A percentile compares a stretch with the other conserved stretches of the same genome.
Conservation (phyloP, 2,113 vertebrate genomes). For the Gadus chalcogrammus region DNA sequence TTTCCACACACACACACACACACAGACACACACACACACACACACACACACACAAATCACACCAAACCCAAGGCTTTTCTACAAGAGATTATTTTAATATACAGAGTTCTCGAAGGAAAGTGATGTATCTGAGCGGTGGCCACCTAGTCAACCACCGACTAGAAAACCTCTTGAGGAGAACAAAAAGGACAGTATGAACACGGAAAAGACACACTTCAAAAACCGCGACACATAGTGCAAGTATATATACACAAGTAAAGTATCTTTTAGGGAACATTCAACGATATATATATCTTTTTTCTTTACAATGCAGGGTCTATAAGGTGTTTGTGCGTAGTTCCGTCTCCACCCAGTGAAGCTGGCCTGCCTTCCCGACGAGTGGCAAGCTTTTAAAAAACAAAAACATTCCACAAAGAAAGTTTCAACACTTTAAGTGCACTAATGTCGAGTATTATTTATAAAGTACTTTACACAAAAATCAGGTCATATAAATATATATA, state of each 20-base stretch:
- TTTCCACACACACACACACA: not conserved
- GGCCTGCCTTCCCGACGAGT: slow-evolving; percentile 10
- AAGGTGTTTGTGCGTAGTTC: slow-evolving; percentile 8
- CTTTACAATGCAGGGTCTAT: slow-evolving; percentile 18
- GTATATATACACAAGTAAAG: slow-evolving; percentile 52
- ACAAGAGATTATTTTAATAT: slow-evolving; percentile 62
- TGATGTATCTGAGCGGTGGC: slow-evolving; percentile 25
- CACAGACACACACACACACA: not conserved
- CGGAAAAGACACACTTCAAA: slow-evolving; percentile 32
- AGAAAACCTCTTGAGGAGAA: slow-evolving; percentile 5
- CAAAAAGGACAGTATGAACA: slow-evolving; percentile 48
- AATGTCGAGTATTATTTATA: slow-evolving; percentile 19
- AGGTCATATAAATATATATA: slow-evolving; percentile 2
- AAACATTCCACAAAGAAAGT: slow-evolving; percentile 2
- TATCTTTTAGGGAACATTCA: slow-evolving; percentile 54
- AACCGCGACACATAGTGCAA: slow-evolving; percentile 58
- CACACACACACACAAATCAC: not conserved
- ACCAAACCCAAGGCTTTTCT: slow-evolving; percentile 19
- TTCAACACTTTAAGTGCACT: slow-evolving; percentile 23
- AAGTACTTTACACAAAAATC: slow-evolving; percentile 8
- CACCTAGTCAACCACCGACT: slow-evolving; percentile 17
- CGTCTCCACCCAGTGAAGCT: not conserved
- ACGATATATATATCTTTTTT: slow-evolving; percentile 16
- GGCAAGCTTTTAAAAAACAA: not conserved
- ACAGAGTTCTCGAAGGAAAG: slow-evolving; percentile 47